Evolutionary conservation across 2,888 invertebrate genomes (phyloP), one percentile per base, ranked within the genome.

Genomic region (Phasia obesa): DNA sequence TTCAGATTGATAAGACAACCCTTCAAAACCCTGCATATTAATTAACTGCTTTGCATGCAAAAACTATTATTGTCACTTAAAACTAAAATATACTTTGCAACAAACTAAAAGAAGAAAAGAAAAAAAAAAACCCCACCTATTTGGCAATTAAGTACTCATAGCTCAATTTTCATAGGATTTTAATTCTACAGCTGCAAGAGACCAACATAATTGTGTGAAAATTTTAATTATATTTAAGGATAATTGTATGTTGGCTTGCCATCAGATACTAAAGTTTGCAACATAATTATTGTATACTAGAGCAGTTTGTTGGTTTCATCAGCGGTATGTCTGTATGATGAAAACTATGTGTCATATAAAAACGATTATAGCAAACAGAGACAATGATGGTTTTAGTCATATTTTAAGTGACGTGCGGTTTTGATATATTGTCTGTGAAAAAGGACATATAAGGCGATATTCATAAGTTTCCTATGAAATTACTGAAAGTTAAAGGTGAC

Each of bases 31-130:
- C 44, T 53, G 15, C 38, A 55, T 35, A 80, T 64, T 67, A 67
- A 81, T 81, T 49, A 76, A 81, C 59, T 76, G 25, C 27, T 67
- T 67, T 67, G 38, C 13, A 60, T 71, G 59, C 55, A 76, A 76
- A 76, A 67, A 53, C 49, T 55, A 69, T 62, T 57, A 49, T 57
- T 69, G 27, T 31, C 25, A 57, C 19, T 49, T 47, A 35, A 31
- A 38, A 38, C 4, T 49, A 13, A 17, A 17, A 31, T 2, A 44
- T n/a, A 47, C 13, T n/a, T 21, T 47, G 25, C 17, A 17, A 38
- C n/a, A 51, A 59, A 65, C n/a, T 38, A 17, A 42, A 19, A 35
- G 9, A 38, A 35, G n/a, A 31, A 27, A 9, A 17, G 13, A 17
- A 67, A 6, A 51, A 38, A 71, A n/a, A n/a, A n/a, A n/a, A n/a